Percentiles rank a stretch among this genome's conserved stretches.
Conservation (phyloP, 2,888 invertebrate species). For the Athalia rosae region DNA sequence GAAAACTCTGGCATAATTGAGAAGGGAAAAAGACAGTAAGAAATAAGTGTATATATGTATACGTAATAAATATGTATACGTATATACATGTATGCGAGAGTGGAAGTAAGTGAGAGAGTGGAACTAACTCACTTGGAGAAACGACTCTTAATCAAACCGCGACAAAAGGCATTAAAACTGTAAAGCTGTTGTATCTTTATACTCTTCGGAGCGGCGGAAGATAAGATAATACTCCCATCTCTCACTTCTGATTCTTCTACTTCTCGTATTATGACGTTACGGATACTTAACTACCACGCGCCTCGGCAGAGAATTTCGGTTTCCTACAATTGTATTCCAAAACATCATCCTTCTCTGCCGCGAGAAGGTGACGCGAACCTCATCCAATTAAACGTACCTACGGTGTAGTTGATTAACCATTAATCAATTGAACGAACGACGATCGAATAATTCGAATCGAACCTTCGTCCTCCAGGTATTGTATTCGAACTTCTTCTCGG, state of each 20-base stretch:
- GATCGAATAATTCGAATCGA: no score
- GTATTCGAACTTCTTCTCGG: no score
- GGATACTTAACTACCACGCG: background rate
- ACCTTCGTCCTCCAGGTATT: no score
- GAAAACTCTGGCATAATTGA: no score
- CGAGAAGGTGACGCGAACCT: no score
- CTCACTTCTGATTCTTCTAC: conserved; percentile 39
- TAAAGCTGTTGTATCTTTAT: conserved; percentile 47
- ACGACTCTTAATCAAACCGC: conserved; percentile 70
- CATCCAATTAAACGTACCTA: no score
- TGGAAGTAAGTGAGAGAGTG: conserved; percentile 14
- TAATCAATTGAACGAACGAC: no score
- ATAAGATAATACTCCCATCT: conserved; percentile 37
- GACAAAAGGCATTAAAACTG: conserved; percentile 49
- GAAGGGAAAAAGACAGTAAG: no score
- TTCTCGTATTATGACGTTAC: conserved; percentile 26
- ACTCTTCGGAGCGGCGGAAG: conserved; percentile 35
- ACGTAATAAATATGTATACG: no score
- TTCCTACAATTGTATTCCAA: background rate
- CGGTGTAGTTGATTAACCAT: no score
- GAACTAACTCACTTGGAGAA: conserved; percentile 5
- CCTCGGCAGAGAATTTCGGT: background rate
- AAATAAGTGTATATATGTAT: no score
- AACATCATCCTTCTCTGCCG: background rate
- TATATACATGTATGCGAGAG: background rate